These are phyloP conservation scores for Magallana angulata DNA, from an alignment of 1,140 invertebrate genomes.

Conservation along the genomic window DNA sequence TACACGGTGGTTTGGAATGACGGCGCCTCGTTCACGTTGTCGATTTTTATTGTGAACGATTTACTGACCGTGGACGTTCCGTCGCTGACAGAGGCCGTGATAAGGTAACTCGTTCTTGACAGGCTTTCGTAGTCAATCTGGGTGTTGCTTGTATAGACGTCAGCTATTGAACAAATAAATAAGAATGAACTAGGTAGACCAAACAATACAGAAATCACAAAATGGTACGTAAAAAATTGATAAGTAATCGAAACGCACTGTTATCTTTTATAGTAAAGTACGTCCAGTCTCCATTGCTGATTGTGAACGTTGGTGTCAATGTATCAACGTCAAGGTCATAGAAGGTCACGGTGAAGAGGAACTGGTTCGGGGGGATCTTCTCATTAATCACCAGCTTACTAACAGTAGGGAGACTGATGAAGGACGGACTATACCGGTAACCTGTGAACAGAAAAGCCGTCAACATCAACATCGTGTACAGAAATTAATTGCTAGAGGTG, in stretches of 20 bases:
- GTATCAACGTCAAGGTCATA: conserved; percentile 39
- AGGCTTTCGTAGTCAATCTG: conserved; percentile 44
- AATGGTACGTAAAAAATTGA: too few species aligned
- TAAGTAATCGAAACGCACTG: not conserved
- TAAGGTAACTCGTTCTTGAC: not conserved
- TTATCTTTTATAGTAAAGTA: conserved; percentile 19
- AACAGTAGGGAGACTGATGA: conserved; percentile 11
- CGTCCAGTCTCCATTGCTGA: conserved; percentile 4
- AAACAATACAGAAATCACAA: not conserved
- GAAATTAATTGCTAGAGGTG: too few species aligned
- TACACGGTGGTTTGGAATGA: not conserved
- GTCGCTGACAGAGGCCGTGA: not conserved
- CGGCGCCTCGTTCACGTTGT: conserved; percentile 23
- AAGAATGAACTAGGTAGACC: not conserved
- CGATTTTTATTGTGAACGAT: not conserved
- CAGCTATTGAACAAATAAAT: not conserved
- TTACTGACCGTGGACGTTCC: not conserved
- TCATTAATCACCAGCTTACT: conserved; percentile 16
- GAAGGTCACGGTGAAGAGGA: conserved; percentile 22
- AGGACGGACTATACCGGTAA: conserved; percentile 15
- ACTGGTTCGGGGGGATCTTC: conserved; percentile 19
- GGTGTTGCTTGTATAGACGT: conserved; percentile 26
- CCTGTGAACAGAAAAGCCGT: not conserved
- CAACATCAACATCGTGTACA: too few species aligned
- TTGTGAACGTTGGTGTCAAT: conserved; percentile 2